A percentile compares a stretch with the other conserved stretches of the same genome.
phyloP scores from a whole-genome alignment of 2,888 invertebrate species.

The Neoascia interrupta region DNA sequence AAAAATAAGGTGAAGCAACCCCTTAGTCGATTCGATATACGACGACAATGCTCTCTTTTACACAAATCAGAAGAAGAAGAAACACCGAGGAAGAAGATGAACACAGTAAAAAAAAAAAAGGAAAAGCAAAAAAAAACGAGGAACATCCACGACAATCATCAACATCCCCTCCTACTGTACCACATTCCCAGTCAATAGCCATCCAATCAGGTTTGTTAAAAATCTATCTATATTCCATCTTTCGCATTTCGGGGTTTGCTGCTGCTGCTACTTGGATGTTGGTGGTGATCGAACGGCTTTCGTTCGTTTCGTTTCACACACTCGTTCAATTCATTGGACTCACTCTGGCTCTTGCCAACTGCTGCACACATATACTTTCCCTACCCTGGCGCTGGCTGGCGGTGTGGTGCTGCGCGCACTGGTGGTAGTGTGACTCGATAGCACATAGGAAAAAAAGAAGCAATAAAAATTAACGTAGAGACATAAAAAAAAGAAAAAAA shows the following conservation, averaged over 20 bases:
- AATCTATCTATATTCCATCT: conserved; percentile 77
- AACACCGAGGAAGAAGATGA: conserved; percentile 43
- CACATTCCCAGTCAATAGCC: conserved; percentile 77
- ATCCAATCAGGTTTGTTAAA: conserved; percentile 80
- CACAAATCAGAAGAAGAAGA: conserved; percentile 59
- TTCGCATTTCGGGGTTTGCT: conserved; percentile 67
- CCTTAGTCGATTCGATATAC: neutral
- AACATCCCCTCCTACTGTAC: conserved; percentile 71
- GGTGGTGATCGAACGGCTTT: conserved; percentile 66
- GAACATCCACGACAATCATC: conserved; percentile 60
- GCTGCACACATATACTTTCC: conserved; percentile 41
- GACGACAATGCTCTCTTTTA: conserved; percentile 62
- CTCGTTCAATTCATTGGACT: conserved; percentile 69
- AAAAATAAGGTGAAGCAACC: conserved; percentile 14
- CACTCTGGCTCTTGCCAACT: conserved; percentile 58
- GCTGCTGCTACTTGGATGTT: conserved; percentile 30
- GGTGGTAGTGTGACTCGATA: conserved; percentile 40
- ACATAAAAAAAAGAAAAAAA: conserved; percentile 12
- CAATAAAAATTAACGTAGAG: conserved; percentile 64
- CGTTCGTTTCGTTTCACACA: conserved; percentile 67
- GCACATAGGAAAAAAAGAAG: conserved; percentile 67
- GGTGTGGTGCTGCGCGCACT: no score
- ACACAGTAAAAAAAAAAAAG: conserved; percentile 33
- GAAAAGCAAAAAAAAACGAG: conserved; percentile 17
- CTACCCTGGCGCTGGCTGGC: no score